Evolutionary conservation across 2,113 vertebrate genomes (phyloP).

Genomic region (Seriola dumerili): DNA sequence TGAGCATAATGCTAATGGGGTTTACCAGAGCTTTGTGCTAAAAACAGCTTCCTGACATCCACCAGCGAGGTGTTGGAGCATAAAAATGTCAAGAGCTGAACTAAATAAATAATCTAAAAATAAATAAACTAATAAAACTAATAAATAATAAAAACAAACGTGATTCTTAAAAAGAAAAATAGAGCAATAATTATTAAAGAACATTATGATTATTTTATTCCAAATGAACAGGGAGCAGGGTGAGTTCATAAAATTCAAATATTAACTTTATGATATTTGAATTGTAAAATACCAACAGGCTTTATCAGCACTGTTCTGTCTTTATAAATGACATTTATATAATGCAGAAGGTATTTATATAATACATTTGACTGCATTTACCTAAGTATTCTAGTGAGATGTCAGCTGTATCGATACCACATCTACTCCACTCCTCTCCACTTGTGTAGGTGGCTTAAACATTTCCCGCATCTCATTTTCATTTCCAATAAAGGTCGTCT

Average conservation of each 20-base stretch:
- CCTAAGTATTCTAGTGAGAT: neutral
- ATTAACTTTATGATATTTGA: slow-evolving; percentile 16
- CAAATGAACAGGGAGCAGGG: neutral
- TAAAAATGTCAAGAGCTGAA: neutral
- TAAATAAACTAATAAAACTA: neutral
- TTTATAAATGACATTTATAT: slow-evolving; percentile 26
- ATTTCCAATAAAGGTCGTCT: slow-evolving; percentile 47
- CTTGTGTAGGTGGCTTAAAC: slow-evolving; percentile 30
- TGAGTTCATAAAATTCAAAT: slow-evolving; percentile 1
- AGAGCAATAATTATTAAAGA: neutral
- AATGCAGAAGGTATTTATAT: neutral
- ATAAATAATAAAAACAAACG: neutral
- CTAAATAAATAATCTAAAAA: neutral
- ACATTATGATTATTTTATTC: neutral
- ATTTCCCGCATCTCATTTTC: slow-evolving; percentile 26
- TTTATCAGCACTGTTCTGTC: neutral
- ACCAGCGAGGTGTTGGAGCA: neutral
- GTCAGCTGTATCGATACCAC: slow-evolving; percentile 5
- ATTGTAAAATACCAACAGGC: neutral
- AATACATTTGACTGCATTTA: neutral
- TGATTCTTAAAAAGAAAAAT: neutral
- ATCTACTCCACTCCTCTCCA: neutral
- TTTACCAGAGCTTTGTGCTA: neutral
- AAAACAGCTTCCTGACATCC: neutral
- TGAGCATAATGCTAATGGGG: neutral